A percentile compares a stretch with the other conserved stretches of the same genome.
Evolutionary conservation across 2,113 vertebrate species (phyloP).

Genomic region (Neogale vison): DNA sequence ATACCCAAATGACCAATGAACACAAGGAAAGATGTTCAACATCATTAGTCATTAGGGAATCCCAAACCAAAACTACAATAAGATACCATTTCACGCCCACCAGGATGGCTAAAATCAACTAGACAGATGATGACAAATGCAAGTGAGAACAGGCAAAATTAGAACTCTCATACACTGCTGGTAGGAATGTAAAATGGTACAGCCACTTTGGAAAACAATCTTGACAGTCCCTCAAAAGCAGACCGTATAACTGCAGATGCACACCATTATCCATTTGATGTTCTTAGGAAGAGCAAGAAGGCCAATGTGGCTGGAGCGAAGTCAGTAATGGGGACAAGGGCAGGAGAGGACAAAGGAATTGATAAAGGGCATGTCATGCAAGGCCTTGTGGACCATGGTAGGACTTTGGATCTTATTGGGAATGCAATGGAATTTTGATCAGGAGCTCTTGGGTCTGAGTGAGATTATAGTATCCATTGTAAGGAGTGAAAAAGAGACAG

Average conservation of each 20-base stretch:
- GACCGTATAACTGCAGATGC: background rate
- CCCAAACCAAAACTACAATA: background rate
- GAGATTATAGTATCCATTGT: background rate
- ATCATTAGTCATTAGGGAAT: conserved; percentile 28
- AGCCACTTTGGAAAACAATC: background rate
- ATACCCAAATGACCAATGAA: background rate
- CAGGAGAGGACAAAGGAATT: background rate
- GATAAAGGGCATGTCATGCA: background rate
- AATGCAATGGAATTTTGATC: background rate
- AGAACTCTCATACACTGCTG: background rate
- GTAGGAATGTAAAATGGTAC: background rate
- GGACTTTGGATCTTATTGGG: conserved; percentile 39
- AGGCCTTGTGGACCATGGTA: background rate
- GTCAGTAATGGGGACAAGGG: background rate
- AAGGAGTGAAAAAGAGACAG: background rate
- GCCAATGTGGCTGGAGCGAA: background rate
- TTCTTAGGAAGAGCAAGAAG: conserved; percentile 12
- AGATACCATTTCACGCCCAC: background rate
- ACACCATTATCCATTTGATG: background rate
- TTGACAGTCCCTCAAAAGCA: background rate
- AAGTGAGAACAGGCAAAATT: background rate
- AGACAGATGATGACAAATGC: background rate
- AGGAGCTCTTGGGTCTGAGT: background rate
- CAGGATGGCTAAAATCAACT: conserved; percentile 1
- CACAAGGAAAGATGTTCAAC: background rate